Conservation (phyloP, 2,797 vertebrate species). For the Sebastes diploproa region DNA sequence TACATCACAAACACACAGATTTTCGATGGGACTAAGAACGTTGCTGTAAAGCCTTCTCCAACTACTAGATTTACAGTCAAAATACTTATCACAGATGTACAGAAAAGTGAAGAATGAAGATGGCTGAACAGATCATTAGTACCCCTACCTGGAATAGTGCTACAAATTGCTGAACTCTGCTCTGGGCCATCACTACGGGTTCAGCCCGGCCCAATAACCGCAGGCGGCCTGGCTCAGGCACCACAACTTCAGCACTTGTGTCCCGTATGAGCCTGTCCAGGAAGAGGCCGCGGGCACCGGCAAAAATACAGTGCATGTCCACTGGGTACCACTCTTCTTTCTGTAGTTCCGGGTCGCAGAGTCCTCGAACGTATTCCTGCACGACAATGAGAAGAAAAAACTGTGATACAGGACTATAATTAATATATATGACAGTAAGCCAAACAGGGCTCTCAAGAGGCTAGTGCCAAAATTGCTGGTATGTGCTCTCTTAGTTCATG, state of each 20-base stretch:
- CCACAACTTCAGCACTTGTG: slow-evolving; percentile 91
- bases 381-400: slow-evolving; percentile 10
- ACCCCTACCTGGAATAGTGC: slow-evolving; percentile 85
- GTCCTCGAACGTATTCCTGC: slow-evolving; percentile 94
- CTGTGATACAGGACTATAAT: not conserved
- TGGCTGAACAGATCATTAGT: not conserved
- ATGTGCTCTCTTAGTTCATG: not conserved
- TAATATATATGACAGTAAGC: not conserved
- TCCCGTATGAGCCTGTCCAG: slow-evolving; percentile 91
- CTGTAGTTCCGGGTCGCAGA: slow-evolving; percentile 95
- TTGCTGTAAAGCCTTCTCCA: not conserved
- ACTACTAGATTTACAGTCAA: not conserved
- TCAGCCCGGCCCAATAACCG: slow-evolving; percentile 88
- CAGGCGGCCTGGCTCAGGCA: slow-evolving; percentile 88
- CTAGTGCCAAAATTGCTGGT: not conserved
- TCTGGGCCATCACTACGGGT: slow-evolving; percentile 96
- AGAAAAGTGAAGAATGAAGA: not conserved
- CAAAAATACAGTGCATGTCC: slow-evolving; percentile 98
- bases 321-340: slow-evolving; percentile 91
- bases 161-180: slow-evolving; percentile 94
- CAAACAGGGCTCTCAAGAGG: not conserved
- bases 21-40: not conserved
- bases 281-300: slow-evolving; percentile 90
- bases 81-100: not conserved
- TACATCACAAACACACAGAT: slow-evolving; percentile 5